Evolutionary conservation across 2,113 vertebrate genomes (phyloP).

Genomic region (Oncorhynchus nerka): DNA sequence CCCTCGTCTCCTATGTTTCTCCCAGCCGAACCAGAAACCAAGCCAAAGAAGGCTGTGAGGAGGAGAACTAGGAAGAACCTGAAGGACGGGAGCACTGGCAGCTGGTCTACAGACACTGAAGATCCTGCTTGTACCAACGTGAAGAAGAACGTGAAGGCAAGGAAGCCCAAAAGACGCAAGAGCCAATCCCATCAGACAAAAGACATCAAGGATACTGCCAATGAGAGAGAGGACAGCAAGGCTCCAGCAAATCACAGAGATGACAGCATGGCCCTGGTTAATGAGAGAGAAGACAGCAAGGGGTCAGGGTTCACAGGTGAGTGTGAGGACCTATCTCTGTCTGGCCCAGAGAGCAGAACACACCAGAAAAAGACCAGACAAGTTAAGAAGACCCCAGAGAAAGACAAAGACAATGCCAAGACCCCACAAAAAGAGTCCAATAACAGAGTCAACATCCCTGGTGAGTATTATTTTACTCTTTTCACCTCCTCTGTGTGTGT

Average conservation of each 20-base stretch:
- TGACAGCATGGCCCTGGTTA: constrained; percentile 33
- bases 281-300: constrained; percentile 27
- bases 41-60: constrained; percentile 31
- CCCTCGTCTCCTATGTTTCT: constrained; percentile 71
- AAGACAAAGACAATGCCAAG: background rate
- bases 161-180: constrained; percentile 50
- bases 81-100: constrained; percentile 24
- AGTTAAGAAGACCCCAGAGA: constrained; percentile 14
- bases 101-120: constrained; percentile 68
- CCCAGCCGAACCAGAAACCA: constrained; percentile 57
- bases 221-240: constrained; percentile 35
- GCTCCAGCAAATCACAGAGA: constrained; percentile 32
- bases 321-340: constrained; percentile 12
- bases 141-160: constrained; percentile 48
- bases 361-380: constrained; percentile 9
- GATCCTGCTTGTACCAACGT: constrained; percentile 28
- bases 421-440: constrained; percentile 9
- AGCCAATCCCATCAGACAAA: constrained; percentile 40
- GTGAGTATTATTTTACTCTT: constrained; percentile 44
- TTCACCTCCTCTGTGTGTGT: background rate
- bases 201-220: constrained; percentile 29
- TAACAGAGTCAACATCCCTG: constrained; percentile 16
- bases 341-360: constrained; percentile 2
- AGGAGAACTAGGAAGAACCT: constrained; percentile 46
- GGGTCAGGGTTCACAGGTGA: constrained; percentile 24